Conservation (phyloP, 1,140 invertebrate genomes). For the Augochlora pura region DNA sequence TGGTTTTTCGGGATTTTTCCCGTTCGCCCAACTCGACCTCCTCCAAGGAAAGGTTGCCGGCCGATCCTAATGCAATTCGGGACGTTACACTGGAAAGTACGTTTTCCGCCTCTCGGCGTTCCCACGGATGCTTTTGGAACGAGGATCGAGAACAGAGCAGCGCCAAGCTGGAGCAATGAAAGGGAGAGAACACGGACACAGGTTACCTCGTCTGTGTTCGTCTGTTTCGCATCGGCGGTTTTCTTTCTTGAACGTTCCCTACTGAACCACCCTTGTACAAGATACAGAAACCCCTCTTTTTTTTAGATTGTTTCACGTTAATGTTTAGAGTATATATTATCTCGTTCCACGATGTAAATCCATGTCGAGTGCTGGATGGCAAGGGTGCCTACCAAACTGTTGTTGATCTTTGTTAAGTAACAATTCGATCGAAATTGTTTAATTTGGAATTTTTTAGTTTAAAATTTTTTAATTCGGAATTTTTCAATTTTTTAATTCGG, state of each 20-base stretch:
- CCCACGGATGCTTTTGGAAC: background rate
- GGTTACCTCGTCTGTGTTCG: background rate
- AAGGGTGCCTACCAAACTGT: background rate
- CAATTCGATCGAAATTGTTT: background rate
- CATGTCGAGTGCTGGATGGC: background rate
- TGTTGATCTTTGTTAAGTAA: no score
- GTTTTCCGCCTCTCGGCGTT: no score
- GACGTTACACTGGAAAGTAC: no score
- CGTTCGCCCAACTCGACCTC: no score
- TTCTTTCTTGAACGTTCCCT: slow-evolving; percentile 21
- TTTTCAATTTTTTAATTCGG: no score
- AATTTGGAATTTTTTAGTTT: no score
- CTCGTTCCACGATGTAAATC: slow-evolving; percentile 1
- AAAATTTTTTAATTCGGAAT: no score
- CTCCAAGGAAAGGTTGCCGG: no score
- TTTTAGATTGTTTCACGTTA: slow-evolving; percentile 18
- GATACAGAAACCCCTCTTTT: background rate
- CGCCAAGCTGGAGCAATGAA: no score
- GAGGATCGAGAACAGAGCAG: background rate
- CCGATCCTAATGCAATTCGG: no score
- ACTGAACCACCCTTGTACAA: slow-evolving; percentile 9
- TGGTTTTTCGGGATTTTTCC: no score
- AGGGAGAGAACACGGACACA: background rate
- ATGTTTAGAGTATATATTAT: slow-evolving; percentile 27
- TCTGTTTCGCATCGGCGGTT: background rate